Conservation (phyloP, 2,888 invertebrate species). For the Apodemia duryi region DNA sequence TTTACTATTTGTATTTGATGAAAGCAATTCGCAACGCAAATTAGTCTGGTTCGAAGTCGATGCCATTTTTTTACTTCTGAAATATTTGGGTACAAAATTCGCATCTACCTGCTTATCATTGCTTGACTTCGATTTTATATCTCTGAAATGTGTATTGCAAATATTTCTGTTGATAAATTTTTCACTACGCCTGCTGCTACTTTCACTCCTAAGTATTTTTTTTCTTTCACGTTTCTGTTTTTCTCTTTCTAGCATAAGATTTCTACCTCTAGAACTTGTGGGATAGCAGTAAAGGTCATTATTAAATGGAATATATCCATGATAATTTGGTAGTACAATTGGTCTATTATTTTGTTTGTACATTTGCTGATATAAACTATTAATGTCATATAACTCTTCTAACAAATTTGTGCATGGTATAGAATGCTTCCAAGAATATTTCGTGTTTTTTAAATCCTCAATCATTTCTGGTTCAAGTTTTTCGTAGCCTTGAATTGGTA, state of each 20-base stretch:
- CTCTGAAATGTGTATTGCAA: background rate
- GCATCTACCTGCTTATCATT: background rate
- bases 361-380: slow-evolving; percentile 18
- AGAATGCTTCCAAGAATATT: slow-evolving; percentile 34
- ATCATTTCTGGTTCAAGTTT: slow-evolving; percentile 32
- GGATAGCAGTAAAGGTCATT: slow-evolving; percentile 42
- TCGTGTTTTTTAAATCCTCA: slow-evolving; percentile 38
- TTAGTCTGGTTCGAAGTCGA: background rate
- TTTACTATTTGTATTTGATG: background rate
- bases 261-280: slow-evolving; percentile 44
- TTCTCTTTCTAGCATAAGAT: slow-evolving; percentile 29
- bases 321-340: background rate
- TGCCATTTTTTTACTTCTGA: background rate
- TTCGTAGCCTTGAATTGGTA: slow-evolving; percentile 3
- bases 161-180: background rate
- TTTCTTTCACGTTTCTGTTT: background rate
- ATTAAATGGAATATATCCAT: slow-evolving; percentile 25
- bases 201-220: background rate
- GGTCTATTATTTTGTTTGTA: slow-evolving; percentile 14
- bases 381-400: slow-evolving; percentile 37
- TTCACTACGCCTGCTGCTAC: background rate
- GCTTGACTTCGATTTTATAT: background rate
- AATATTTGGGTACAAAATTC: background rate
- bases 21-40: background rate
- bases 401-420: slow-evolving; percentile 38